These are phyloP conservation scores for Tenrec ecaudatus DNA, from an alignment of 2,113 vertebrate species.

Conservation along the genomic window DNA sequence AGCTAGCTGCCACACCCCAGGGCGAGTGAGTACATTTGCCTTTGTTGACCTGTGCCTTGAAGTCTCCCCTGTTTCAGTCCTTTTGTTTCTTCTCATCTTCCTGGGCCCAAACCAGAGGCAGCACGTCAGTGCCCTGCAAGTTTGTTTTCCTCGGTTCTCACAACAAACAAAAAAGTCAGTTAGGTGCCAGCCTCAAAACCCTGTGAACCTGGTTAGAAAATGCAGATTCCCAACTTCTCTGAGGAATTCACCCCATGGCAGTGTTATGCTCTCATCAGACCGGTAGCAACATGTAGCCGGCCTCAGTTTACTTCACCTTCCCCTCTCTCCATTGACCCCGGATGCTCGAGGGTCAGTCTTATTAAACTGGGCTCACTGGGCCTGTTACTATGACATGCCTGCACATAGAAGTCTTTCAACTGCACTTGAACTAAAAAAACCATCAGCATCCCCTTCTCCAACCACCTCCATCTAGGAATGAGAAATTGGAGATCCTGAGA, in stretches of 20 bases:
- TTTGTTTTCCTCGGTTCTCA: constrained; percentile 22
- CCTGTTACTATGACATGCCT: background rate
- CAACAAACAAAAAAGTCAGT: background rate
- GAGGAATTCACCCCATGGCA: background rate
- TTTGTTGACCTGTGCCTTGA: background rate
- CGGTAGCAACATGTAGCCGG: background rate
- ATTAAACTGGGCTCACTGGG: background rate
- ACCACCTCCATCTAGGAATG: background rate
- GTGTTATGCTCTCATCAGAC: background rate
- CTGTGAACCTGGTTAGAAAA: constrained; percentile 21
- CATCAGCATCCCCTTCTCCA: background rate
- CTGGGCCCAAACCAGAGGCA: background rate
- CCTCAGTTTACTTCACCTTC: background rate
- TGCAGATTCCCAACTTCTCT: background rate
- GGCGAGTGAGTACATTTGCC: background rate
- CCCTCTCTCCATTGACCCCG: background rate
- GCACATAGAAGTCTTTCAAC: constrained; percentile 30
- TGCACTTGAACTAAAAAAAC: background rate
- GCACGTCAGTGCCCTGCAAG: background rate
- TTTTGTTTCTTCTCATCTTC: background rate
- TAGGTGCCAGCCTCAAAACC: constrained; percentile 3
- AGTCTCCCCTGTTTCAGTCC: background rate
- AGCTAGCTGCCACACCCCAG: background rate
- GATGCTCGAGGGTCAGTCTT: background rate
- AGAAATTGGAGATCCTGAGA: background rate